phyloP scores from a whole-genome alignment of 2,797 vertebrate species.

The Malurus splendens region DNA sequence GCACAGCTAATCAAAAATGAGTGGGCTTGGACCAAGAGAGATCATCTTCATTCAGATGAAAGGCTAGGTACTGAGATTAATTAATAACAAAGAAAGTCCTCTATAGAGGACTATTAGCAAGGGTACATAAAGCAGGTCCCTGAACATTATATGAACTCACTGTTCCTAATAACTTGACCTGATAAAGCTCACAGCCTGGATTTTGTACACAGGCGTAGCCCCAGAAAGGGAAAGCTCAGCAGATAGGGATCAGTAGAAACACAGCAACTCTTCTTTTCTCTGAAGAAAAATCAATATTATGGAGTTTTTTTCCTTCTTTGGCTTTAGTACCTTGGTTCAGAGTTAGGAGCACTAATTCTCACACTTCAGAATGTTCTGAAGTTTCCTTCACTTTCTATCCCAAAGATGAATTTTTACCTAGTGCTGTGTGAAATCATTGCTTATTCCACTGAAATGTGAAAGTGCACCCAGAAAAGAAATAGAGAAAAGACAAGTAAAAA shows the following conservation, averaged over 20 bases:
- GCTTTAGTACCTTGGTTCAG: neutral
- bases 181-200: neutral
- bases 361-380: conserved; percentile 27
- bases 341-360: conserved; percentile 7
- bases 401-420: conserved; percentile 25
- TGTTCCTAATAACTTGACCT: neutral
- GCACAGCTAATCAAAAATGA: neutral
- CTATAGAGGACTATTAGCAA: neutral
- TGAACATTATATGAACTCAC: neutral
- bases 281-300: conserved; percentile 31
- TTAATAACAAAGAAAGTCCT: neutral
- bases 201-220: neutral
- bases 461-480: neutral
- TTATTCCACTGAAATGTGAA: conserved; percentile 29
- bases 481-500: neutral
- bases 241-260: neutral
- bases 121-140: neutral
- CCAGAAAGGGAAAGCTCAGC: neutral
- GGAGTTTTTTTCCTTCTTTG: neutral
- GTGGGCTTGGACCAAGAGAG: neutral
- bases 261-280: neutral
- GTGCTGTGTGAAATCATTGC: neutral
- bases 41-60: neutral
- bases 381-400: neutral
- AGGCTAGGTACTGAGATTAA: neutral